Evolutionary conservation across 2,113 vertebrate species (phyloP), one percentile per base, ranked within the genome.

Genomic region (Mystacornis crossleyi): DNA sequence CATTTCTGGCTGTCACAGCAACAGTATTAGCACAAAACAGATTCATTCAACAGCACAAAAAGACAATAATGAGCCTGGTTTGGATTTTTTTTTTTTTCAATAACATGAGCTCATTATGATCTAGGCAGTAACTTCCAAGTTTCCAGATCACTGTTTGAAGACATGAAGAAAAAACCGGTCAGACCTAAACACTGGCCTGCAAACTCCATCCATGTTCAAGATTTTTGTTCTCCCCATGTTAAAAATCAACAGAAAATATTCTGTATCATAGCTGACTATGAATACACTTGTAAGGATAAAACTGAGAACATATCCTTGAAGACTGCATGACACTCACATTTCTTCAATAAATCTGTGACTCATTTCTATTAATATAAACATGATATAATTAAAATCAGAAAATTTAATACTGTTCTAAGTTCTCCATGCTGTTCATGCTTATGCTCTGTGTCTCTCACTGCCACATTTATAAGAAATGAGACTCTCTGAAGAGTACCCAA

Each of bases 1-100:
- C 0, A 67, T 8, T 79, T 11, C 16, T 23, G 12, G 28, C 16
- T 64, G 10, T 25, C 50, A 53, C 16, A 61, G 28, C 3, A 25
- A 53, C 21, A 47, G 5, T 24, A 65, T 45, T 31, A 70, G 11
- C 81, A 8, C 9, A 87, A 93, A 90, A 16, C 0, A 23, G 10
- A 69, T 40, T 36, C 3, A 78, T 33, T 48, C 24, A 53, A n/a
- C 21, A 57, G 12, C 31, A 78, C 14, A 66, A 57, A 50, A 66
- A 48, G 1, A 3, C 12, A 51, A 11, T 3, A 1, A 29, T 12
- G 25, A 33, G 3, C 12, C 9, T 31, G 10, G 14, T 33, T 11
- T 45, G 40, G 5, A 16, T 33, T 4, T 33, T 58, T 70, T 31
- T 73, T 25, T 38, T 70, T 31, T 73, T 25, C 16, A 36, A 24